Conservation (phyloP, 2,888 invertebrate genomes). For the Scrobipalpa costella region DNA sequence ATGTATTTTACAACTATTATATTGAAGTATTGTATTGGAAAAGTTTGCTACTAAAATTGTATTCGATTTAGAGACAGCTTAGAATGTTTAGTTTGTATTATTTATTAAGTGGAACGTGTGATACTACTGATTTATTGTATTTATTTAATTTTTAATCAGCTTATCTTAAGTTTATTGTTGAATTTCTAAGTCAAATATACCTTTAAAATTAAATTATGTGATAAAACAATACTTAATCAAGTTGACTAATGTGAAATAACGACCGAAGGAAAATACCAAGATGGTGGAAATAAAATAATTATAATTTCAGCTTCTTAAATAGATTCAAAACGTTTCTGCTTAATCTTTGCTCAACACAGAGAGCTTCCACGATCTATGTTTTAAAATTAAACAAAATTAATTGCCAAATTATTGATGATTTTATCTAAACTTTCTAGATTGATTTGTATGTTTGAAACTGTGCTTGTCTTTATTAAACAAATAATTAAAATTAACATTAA, state of each 20-base stretch:
- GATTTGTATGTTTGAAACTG: conserved; percentile 32
- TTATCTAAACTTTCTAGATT: conserved; percentile 31
- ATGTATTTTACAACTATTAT: conserved; percentile 67
- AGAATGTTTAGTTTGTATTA: conserved; percentile 41
- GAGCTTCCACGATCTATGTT: conserved; percentile 56
- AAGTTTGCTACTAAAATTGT: conserved; percentile 55
- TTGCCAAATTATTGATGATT: conserved; percentile 38
- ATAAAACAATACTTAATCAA: neutral
- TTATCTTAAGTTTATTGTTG: conserved; percentile 34
- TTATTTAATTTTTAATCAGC: conserved; percentile 36
- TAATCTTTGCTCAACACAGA: conserved; percentile 64
- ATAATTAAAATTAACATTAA: conserved; percentile 28
- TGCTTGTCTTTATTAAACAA: conserved; percentile 43
- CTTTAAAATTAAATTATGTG: neutral
- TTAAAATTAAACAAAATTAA: conserved; percentile 26
- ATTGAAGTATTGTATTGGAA: conserved; percentile 51
- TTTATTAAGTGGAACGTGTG: conserved; percentile 49
- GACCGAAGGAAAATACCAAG: neutral
- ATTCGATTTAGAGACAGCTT: conserved; percentile 42
- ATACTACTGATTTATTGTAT: conserved; percentile 51
- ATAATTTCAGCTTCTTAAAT: neutral
- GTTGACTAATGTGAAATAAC: neutral
- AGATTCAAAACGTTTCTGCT: neutral
- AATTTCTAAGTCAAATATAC: neutral
- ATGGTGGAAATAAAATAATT: neutral